phyloP scores from a whole-genome alignment of 2,113 vertebrate species.

The Nymphicus hollandicus region DNA sequence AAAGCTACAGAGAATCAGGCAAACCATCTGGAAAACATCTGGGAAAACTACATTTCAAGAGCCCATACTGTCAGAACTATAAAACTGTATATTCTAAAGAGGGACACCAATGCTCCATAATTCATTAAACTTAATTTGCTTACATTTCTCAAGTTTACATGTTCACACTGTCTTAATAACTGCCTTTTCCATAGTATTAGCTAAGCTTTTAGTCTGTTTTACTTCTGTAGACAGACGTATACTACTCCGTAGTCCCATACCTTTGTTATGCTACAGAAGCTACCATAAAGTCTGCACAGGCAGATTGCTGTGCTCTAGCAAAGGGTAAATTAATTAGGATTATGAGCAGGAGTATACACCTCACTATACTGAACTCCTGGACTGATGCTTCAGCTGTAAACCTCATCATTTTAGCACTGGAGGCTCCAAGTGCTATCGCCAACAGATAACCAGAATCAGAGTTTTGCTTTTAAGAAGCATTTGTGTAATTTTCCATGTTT shows the following conservation, averaged over 20 bases:
- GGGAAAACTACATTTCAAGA: not conserved
- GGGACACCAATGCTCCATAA: not conserved
- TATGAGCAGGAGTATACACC: not conserved
- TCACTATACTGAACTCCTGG: not conserved
- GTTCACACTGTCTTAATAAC: not conserved
- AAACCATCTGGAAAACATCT: not conserved
- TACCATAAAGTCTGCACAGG: not conserved
- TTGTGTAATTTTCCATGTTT: not conserved
- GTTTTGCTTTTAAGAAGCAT: not conserved
- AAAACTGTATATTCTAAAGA: not conserved
- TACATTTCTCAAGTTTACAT: not conserved
- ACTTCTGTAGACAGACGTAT: not conserved
- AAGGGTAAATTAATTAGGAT: not conserved
- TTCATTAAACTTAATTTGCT: not conserved
- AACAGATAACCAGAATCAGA: not conserved
- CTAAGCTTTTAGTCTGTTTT: not conserved
- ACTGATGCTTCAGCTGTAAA: not conserved
- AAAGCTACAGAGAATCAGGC: not conserved
- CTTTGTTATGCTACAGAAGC: not conserved
- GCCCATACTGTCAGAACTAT: not conserved
- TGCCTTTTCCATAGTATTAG: not conserved
- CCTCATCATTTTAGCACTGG: not conserved
- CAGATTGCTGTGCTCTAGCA: not conserved
- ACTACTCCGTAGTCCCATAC: too few species aligned
- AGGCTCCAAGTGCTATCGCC: not conserved